Conservation (phyloP, 2,113 vertebrate genomes). For the Crypturellus undulatus region DNA sequence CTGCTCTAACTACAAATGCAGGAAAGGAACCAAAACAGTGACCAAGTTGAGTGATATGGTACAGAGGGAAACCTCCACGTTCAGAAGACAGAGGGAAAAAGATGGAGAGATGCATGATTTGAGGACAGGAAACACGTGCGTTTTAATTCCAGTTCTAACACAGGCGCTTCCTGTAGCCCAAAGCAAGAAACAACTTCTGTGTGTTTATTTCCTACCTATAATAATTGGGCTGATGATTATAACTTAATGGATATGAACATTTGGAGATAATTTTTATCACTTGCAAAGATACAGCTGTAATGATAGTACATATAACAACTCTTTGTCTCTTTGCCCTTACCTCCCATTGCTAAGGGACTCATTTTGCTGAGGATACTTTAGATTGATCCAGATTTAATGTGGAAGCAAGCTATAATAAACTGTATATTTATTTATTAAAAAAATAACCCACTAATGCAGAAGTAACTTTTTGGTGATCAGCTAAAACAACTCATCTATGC, state of each 20-base stretch:
- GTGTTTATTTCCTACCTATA: background rate
- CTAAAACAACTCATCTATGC: background rate
- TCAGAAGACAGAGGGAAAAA: background rate
- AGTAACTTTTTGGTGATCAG: background rate
- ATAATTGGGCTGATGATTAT: background rate
- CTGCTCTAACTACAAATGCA: background rate
- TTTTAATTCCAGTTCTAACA: background rate
- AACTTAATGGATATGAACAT: fast-evolving
- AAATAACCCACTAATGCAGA: background rate
- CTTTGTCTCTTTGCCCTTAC: background rate
- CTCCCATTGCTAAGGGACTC: background rate
- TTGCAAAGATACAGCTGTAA: background rate
- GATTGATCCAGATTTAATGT: background rate
- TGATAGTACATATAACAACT: background rate
- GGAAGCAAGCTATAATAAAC: background rate
- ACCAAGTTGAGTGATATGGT: background rate
- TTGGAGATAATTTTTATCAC: background rate
- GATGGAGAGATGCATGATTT: fast-evolving
- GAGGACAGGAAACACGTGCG: background rate
- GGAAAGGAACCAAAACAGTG: background rate
- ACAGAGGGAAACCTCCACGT: fast-evolving
- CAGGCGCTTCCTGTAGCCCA: background rate
- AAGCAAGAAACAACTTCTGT: background rate
- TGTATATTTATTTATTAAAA: background rate
- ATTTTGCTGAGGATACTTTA: background rate